Evolutionary conservation across 2,113 vertebrate species (phyloP).

Genomic region (Brienomyrus longianalis): DNA sequence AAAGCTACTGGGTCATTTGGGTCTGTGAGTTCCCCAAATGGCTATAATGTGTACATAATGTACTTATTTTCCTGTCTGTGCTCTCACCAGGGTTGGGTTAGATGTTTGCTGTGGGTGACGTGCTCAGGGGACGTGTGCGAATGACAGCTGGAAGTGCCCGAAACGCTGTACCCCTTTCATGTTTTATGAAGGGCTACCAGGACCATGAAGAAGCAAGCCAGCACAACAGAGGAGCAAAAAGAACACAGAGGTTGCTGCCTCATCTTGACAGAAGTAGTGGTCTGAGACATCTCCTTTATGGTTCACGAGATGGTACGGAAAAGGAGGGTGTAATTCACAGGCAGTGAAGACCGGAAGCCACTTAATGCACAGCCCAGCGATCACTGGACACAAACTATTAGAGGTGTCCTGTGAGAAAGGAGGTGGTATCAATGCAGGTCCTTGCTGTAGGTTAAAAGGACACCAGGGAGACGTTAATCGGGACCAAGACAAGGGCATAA

Average conservation of each 20-base stretch:
- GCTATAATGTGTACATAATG: not conserved
- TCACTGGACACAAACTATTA: not conserved
- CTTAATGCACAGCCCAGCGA: not conserved
- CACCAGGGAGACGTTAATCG: not conserved
- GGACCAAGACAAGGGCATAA: not conserved
- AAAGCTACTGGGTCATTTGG: not conserved
- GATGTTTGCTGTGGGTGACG: not conserved
- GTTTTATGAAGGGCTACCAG: not conserved
- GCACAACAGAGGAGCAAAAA: not conserved
- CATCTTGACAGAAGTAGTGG: not conserved
- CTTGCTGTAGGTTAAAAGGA: not conserved
- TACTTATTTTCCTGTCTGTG: not conserved
- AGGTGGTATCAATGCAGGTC: not conserved
- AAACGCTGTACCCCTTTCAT: not conserved
- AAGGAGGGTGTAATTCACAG: not conserved
- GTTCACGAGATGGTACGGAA: not conserved
- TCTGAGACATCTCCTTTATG: not conserved
- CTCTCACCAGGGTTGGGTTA: not conserved
- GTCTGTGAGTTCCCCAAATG: not conserved
- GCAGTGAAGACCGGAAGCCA: not conserved
- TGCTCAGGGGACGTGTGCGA: not conserved
- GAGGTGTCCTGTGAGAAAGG: not conserved
- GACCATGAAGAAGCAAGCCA: not conserved
- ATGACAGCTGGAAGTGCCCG: not conserved
- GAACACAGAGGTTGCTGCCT: not conserved